Evolutionary conservation across 2,888 invertebrate genomes (phyloP).

Genomic region (Apodemia duryi): DNA sequence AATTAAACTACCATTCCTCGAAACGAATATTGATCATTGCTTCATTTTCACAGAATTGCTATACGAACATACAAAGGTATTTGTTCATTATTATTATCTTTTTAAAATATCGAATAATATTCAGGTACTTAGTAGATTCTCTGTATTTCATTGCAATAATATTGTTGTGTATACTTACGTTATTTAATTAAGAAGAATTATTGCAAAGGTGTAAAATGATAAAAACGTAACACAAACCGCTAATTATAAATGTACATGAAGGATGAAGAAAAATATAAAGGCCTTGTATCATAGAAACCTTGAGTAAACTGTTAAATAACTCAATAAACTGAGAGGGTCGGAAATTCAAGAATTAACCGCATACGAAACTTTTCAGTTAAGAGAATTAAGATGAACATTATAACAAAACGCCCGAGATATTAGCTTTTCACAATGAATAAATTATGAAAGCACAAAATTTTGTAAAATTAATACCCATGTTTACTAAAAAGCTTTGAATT

Average conservation of each 20-base stretch:
- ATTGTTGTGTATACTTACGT: no score
- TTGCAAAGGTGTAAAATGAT: no score
- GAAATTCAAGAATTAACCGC: background rate
- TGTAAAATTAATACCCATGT: slow-evolving; percentile 3
- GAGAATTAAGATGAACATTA: background rate
- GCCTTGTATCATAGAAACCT: background rate
- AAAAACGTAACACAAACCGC: background rate
- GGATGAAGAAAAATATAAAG: background rate
- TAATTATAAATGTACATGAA: background rate
- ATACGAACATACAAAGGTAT: no score
- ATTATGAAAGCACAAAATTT: background rate
- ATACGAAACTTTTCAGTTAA: slow-evolving; percentile 6
- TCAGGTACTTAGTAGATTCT: no score
- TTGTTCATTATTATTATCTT: no score
- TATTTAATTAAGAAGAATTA: no score
- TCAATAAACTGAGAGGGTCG: background rate
- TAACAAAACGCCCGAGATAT: background rate
- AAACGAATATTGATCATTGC: no score
- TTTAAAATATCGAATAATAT: no score
- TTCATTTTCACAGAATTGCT: no score
- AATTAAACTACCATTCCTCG: no score
- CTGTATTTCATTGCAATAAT: no score
- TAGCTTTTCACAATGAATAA: background rate
- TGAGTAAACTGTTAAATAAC: background rate
- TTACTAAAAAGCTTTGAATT: slow-evolving; percentile 23